These are phyloP conservation scores for Lagopus leucura DNA, from an alignment of 2,113 vertebrate species.

Conservation along the genomic window DNA sequence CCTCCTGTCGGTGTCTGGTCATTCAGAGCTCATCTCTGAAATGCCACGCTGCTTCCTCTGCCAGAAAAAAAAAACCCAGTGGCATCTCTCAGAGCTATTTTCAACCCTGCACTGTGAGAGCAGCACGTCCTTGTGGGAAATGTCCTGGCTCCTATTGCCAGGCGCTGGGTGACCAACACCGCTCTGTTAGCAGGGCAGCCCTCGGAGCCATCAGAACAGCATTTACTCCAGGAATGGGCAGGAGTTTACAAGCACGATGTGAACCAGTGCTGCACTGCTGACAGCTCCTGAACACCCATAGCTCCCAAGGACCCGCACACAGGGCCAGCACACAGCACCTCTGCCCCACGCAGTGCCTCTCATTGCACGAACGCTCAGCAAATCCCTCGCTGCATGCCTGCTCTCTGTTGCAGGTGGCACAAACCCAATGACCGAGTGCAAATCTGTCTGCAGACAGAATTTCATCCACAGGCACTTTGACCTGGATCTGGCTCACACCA, in stretches of 20 bases:
- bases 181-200: neutral
- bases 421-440: accelerated
- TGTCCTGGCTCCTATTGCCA: accelerated
- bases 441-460: accelerated
- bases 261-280: accelerated
- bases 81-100: neutral
- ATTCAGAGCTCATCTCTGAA: accelerated
- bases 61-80: neutral
- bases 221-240: neutral
- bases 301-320: accelerated
- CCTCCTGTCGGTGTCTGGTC: neutral
- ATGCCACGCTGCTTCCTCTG: neutral
- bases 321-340: accelerated
- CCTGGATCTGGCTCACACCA: neutral
- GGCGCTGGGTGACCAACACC: neutral
- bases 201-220: neutral
- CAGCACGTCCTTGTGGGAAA: neutral
- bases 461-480: neutral
- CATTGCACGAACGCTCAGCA: neutral
- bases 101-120: neutral
- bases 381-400: accelerated
- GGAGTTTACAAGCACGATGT: neutral
- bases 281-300: neutral
- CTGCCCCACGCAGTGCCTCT: accelerated
- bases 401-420: accelerated